phyloP scores from a whole-genome alignment of 2,113 vertebrate genomes.

The Gorsachius goisagi region DNA sequence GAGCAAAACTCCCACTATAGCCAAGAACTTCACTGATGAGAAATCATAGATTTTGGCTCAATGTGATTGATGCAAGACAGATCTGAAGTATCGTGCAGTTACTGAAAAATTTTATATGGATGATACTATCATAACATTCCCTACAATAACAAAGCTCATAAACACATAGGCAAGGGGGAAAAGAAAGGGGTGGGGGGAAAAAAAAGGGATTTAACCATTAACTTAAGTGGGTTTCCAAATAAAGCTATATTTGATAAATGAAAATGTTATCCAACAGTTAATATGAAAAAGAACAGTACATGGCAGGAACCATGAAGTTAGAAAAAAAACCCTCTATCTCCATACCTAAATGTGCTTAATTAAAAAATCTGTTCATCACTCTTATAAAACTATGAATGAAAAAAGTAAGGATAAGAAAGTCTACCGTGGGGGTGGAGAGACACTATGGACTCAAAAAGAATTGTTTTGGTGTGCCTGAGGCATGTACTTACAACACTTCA shows the following conservation, averaged over 20 bases:
- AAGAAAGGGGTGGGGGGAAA: background rate
- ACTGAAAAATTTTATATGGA: background rate
- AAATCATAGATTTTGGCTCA: background rate
- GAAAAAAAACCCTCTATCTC: background rate
- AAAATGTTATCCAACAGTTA: background rate
- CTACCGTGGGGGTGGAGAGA: background rate
- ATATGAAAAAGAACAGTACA: background rate
- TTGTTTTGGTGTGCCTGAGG: background rate
- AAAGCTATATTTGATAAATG: background rate
- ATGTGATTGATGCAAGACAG: background rate
- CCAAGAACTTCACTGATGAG: background rate
- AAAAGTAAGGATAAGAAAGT: background rate
- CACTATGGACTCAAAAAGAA: background rate
- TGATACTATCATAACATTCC: background rate
- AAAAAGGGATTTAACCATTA: background rate
- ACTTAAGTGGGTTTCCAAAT: background rate
- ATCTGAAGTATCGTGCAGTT: background rate
- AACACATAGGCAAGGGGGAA: background rate
- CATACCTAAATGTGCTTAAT: background rate
- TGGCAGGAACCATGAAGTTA: accelerated
- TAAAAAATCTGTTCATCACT: background rate
- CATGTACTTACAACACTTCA: background rate
- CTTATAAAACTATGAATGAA: background rate
- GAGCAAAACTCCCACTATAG: background rate
- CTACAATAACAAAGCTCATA: background rate